Base-by-base conservation (phyloP, 1,140 invertebrate genomes). In the Papilio glaucus region DNA sequence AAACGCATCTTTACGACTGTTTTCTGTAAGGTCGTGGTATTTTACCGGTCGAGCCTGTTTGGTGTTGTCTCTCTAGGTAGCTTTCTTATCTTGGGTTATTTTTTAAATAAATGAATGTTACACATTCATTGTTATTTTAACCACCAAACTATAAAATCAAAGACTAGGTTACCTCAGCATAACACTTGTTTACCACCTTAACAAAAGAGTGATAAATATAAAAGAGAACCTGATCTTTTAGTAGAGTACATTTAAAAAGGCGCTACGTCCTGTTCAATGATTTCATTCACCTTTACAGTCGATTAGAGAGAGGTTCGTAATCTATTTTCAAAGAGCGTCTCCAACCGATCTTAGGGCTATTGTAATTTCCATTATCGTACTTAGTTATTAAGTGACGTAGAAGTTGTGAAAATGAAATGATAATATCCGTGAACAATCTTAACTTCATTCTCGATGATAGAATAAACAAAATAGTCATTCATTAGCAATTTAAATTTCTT, bases 181-280 rank as follows among this genome's bases (percentile, higher is more conserved):
- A n/a, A n/a, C n/a, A n/a, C n/a, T n/a, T n/a, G n/a, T n/a, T n/a
- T n/a, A n/a, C n/a, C n/a, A n/a, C n/a, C n/a, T n/a, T n/a, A n/a
- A n/a, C n/a, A n/a, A n/a, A n/a, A n/a, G n/a, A n/a, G n/a, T n/a
- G n/a, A 33, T 33, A 24, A 24, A 57, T 9, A 26, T 26, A 57
- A 26, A 57, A 57, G 18, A 57, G 24, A 10, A 53, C 49, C 49
- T 57, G 49, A 57, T 57, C 10, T 57, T 57, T 57, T 57, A n/a
- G n/a, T n/a, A n/a, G n/a, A n/a, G 49, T 57, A 21, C 1, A 57
- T 57, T 57, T 24, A 13, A 41, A 26, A 24, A 12, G 18, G 45
- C 42, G n/a, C 15, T 21, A 18, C 18, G 18, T 21, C 10, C 49
- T 53, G 21, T 57, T 57, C 49, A 57, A 24, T 57, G 10, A 57